Conservation (phyloP, 92 coral and sea anemone genomes). For the Porites divaricata region DNA sequence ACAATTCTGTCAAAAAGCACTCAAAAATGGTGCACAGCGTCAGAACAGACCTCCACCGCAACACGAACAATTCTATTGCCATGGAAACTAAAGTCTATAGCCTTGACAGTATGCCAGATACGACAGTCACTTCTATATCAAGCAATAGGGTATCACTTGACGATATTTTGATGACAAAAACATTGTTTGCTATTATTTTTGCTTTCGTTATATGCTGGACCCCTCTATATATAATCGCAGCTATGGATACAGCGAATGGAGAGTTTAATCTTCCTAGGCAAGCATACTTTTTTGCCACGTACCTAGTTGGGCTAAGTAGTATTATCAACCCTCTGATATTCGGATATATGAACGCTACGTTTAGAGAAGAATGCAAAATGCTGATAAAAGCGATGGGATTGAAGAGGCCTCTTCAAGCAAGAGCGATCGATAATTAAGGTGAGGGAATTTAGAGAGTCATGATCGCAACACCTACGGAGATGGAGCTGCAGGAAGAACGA, state of each 20-base stretch:
- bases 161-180: conserved; percentile 27
- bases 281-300: conserved; percentile 18
- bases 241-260: conserved; percentile 15
- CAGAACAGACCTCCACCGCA: background rate
- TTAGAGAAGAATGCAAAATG: conserved; percentile 25
- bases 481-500: too few species aligned
- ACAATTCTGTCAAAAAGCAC: conserved; percentile 1
- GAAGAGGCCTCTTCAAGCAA: too few species aligned
- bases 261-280: conserved; percentile 9
- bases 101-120: background rate
- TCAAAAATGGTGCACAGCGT: background rate
- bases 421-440: too few species aligned
- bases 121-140: background rate
- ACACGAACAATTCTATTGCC: background rate
- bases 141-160: background rate
- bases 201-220: conserved; percentile 37
- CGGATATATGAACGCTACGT: conserved; percentile 31
- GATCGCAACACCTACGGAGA: too few species aligned
- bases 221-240: conserved; percentile 13
- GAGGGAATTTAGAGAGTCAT: too few species aligned
- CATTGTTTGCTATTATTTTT: conserved; percentile 21
- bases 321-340: conserved; percentile 33
- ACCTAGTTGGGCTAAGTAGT: conserved; percentile 20
- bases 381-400: too few species aligned
- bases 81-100: background rate